Evolutionary conservation across 2,797 vertebrate genomes (phyloP).

Genomic region (Sebastes reedi): DNA sequence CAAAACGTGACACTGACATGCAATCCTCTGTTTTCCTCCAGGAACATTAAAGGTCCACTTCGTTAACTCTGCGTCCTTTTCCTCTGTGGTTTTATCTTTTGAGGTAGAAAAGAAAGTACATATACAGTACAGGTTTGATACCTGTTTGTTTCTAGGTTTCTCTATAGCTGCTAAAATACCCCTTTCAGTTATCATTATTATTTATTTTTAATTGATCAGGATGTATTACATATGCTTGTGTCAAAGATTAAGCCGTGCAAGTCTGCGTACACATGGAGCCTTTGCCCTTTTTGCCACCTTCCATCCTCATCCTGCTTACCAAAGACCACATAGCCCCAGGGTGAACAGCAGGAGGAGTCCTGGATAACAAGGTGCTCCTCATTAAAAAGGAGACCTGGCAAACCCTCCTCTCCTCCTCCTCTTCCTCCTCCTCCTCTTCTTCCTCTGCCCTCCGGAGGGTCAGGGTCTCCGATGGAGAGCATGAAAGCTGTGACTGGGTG

Average conservation of each 20-base stretch:
- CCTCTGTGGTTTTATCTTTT: neutral
- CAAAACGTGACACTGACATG: too few species aligned
- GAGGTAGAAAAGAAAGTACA: too few species aligned
- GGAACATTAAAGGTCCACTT: neutral
- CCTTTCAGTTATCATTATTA: neutral
- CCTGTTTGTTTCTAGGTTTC: neutral
- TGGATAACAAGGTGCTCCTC: slow-evolving; percentile 55
- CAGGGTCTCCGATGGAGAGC: slow-evolving; percentile 13
- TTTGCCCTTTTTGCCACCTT: neutral
- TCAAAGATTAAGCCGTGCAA: neutral
- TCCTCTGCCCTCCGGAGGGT: slow-evolving; percentile 3
- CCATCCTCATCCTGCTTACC: slow-evolving; percentile 25
- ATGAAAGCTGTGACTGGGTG: slow-evolving; percentile 25
- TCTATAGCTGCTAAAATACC: neutral
- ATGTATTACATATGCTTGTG: neutral
- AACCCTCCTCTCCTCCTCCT: slow-evolving; percentile 5
- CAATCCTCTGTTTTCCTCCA: neutral
- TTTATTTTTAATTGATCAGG: neutral
- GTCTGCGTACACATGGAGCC: neutral
- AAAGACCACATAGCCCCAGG: slow-evolving; percentile 13
- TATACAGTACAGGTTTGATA: neutral
- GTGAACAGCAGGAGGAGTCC: slow-evolving; percentile 49
- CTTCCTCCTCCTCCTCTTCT: neutral
- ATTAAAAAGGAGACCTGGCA: slow-evolving; percentile 39
- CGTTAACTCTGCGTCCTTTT: neutral